Evolutionary conservation across 2,888 invertebrate species (phyloP).

Genomic region (Drosophila histrio): DNA sequence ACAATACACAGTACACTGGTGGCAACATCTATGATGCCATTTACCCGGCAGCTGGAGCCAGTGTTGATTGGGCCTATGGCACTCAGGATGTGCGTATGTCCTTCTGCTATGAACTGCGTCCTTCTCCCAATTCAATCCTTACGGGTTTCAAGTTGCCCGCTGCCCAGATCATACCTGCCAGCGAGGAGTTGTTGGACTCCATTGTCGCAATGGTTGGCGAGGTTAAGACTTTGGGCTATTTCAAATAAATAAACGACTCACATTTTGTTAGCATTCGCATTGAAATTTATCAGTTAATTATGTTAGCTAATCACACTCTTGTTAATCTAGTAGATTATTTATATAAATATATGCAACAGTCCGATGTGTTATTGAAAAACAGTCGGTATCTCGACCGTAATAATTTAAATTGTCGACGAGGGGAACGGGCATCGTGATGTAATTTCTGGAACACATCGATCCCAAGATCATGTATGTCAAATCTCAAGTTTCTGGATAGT

Average conservation of each 20-base stretch:
- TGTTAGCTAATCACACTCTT: background rate
- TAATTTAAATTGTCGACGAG: too few species aligned
- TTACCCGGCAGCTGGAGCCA: constrained; percentile 87
- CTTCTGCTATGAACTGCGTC: constrained; percentile 86
- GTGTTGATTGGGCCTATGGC: constrained; percentile 91
- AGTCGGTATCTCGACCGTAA: too few species aligned
- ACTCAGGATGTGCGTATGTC: constrained; percentile 83
- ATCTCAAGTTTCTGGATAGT: too few species aligned
- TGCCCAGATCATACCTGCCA: constrained; percentile 87
- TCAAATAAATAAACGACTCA: constrained; percentile 5
- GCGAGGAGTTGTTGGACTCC: constrained; percentile 87
- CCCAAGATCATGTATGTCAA: too few species aligned
- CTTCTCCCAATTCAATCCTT: constrained; percentile 83
- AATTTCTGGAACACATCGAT: too few species aligned
- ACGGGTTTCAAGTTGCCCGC: constrained; percentile 89
- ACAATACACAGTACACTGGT: constrained; percentile 87
- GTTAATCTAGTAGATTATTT: background rate
- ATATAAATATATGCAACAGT: too few species aligned
- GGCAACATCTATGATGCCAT: constrained; percentile 86
- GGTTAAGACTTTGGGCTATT: constrained; percentile 53
- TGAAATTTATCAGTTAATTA: background rate
- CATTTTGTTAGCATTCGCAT: background rate
- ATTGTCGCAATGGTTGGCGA: constrained; percentile 85
- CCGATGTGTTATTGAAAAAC: too few species aligned
- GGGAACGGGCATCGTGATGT: too few species aligned